These are phyloP conservation scores for Clepsis dumicolana DNA, from an alignment of 2,888 invertebrate species.

Conservation along the genomic window DNA sequence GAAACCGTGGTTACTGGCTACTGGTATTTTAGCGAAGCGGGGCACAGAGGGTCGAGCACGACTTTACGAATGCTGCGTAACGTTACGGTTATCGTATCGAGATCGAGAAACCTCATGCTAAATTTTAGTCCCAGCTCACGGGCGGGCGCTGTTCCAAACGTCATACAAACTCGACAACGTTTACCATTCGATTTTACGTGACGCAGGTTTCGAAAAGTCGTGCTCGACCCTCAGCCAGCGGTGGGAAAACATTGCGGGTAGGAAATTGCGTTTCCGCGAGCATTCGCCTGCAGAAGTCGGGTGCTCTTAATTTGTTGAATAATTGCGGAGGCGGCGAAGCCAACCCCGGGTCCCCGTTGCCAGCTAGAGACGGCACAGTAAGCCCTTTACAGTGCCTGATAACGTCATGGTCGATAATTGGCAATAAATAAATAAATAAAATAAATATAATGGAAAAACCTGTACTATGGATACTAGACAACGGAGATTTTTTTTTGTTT, in stretches of 20 bases:
- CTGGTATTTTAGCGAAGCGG: too few species aligned
- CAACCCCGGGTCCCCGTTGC: slow-evolving; percentile 16
- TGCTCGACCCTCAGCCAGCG: slow-evolving; percentile 48
- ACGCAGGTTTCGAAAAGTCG: not conserved
- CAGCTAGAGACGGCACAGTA: slow-evolving; percentile 36
- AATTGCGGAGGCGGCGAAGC: slow-evolving; percentile 61
- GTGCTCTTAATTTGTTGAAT: slow-evolving; percentile 71
- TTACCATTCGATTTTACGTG: not conserved
- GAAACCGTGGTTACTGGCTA: too few species aligned
- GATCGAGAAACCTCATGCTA: too few species aligned
- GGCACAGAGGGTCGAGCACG: too few species aligned
- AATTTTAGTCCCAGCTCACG: too few species aligned
- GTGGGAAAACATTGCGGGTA: slow-evolving; percentile 69
- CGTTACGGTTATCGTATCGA: too few species aligned
- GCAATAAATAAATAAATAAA: not conserved
- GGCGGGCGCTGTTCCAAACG: too few species aligned
- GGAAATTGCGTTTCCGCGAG: slow-evolving; percentile 66
- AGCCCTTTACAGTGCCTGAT: slow-evolving; percentile 6
- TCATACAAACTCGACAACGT: not conserved
- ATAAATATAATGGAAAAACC: not conserved
- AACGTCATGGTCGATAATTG: not conserved
- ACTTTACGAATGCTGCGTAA: too few species aligned
- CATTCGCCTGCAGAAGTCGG: slow-evolving; percentile 56
- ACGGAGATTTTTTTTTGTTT: too few species aligned
- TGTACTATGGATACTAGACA: too few species aligned